Base-by-base conservation (phyloP, 2,888 invertebrate species). In the Aleiodes alternator region DNA sequence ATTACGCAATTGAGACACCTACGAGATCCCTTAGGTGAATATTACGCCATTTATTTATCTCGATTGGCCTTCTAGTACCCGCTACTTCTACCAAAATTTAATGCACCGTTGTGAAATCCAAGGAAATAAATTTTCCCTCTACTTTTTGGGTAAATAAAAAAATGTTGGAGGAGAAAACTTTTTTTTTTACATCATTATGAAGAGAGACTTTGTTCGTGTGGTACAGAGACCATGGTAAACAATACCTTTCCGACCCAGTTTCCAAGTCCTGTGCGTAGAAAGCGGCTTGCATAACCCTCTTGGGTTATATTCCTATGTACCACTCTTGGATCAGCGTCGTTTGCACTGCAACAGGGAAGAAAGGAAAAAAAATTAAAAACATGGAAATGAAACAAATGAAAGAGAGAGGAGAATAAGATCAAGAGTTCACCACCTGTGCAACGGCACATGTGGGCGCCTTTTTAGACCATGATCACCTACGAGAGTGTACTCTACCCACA, bases 251-350 rank as follows among this genome's bases (percentile, higher is more conserved):
- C 87, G 88, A 88, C 87, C 88, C 84, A 87, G 87, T 87, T 88
- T 88, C 86, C 85, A 85, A 87, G 82, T 78, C 75, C 75, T 71
- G 68, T 70, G 69, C 76, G 86, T 87, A 86, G 87, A 87, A 88
- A 87, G 87, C 85, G 85, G 86, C 86, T 88, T 87, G 88, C 86
- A 85, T 87, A 88, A 88, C 84, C 82, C 79, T 78, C 80, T 76
- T 79, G 55, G 78, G 76, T 51, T 74, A 70, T 77, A 75, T 75
- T 50, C 16, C 23, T 50, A 31, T 50, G 50, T 34, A 51, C 29
- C n/a, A 68, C 51, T 68, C 38, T 14, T 51, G 66, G 29, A 29
- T 31, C 14, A 12, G 23, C 1, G 59, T 50, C 51, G 31, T 68
- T 51, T 68, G 9, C 51, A 14, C 68, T 51, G 50, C 16, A n/a